phyloP scores from a whole-genome alignment of 2,113 vertebrate species.

The Dasyurus viverrinus region DNA sequence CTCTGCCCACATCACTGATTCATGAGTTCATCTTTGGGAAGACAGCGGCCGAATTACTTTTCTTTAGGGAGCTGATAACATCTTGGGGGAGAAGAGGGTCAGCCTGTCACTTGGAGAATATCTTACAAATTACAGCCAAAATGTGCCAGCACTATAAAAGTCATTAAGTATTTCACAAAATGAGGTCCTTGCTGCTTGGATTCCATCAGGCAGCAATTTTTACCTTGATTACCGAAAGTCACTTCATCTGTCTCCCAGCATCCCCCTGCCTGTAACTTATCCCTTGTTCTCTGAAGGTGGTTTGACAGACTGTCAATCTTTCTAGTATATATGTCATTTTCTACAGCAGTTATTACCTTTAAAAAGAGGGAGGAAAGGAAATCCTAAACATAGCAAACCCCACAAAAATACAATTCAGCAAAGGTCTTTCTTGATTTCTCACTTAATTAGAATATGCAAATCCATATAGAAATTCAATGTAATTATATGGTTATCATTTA shows the following conservation, averaged over 20 bases:
- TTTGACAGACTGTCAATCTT: slow-evolving; percentile 66
- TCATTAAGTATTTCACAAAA: slow-evolving; percentile 79
- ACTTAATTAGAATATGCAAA: slow-evolving; percentile 40
- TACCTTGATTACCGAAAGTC: slow-evolving; percentile 80
- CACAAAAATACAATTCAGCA: slow-evolving; percentile 4
- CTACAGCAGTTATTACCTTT: slow-evolving; percentile 37
- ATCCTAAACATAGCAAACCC: slow-evolving; percentile 28
- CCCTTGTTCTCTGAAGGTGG: slow-evolving; percentile 67
- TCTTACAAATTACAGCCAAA: slow-evolving; percentile 76
- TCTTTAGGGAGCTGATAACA: slow-evolving; percentile 80
- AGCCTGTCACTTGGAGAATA: slow-evolving; percentile 72
- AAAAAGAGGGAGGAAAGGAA: background rate
- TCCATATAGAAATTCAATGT: background rate
- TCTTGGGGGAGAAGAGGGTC: slow-evolving; percentile 76
- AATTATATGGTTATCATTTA: background rate
- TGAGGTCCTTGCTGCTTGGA: slow-evolving; percentile 69
- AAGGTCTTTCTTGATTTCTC: slow-evolving; percentile 28
- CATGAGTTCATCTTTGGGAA: slow-evolving; percentile 80
- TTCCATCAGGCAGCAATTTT: slow-evolving; percentile 80
- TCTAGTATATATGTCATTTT: slow-evolving; percentile 15
- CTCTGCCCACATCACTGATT: slow-evolving; percentile 80
- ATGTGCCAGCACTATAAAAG: slow-evolving; percentile 69
- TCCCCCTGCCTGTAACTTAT: slow-evolving; percentile 65
- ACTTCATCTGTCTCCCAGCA: slow-evolving; percentile 77
- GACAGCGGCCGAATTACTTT: slow-evolving; percentile 83